Evolutionary conservation across 2,888 invertebrate species (phyloP).

Genomic region (Reticulitermes lucifugus): DNA sequence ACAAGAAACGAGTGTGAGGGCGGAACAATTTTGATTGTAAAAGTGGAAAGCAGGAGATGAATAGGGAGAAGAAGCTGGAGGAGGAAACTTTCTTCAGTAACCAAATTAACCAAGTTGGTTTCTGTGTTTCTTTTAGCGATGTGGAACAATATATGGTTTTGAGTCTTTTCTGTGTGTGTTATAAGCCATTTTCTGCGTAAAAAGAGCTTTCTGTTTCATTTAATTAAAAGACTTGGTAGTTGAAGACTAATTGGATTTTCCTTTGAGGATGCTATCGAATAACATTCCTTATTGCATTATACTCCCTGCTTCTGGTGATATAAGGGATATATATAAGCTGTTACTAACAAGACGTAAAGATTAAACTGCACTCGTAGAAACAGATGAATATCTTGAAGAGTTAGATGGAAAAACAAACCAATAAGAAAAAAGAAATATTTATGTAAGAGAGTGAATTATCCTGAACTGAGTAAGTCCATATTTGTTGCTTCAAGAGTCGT

Average conservation of each 20-base stretch:
- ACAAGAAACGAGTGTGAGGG: too few relatives aligned
- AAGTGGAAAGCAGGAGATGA: too few relatives aligned
- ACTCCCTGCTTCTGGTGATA: background rate
- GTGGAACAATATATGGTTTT: background rate
- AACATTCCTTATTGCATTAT: slow-evolving; percentile 7
- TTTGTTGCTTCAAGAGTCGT: too few relatives aligned
- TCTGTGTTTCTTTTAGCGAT: too few relatives aligned
- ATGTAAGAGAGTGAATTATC: background rate
- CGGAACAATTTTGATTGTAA: too few relatives aligned
- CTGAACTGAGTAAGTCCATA: too few relatives aligned
- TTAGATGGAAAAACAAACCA: background rate
- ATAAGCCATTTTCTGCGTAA: background rate
- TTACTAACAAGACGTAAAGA: background rate
- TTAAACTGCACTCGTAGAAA: background rate
- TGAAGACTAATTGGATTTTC: background rate
- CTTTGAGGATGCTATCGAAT: slow-evolving; percentile 19
- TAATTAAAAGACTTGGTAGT: slow-evolving; percentile 10
- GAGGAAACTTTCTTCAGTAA: too few relatives aligned
- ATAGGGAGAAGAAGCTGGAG: too few relatives aligned
- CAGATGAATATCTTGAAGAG: background rate
- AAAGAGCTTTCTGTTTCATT: slow-evolving; percentile 9
- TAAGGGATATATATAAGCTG: background rate
- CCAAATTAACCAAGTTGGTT: too few relatives aligned
- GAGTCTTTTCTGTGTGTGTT: background rate
- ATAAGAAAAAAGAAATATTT: background rate